Evolutionary conservation across 2,113 vertebrate genomes (phyloP).

Genomic region (Saccopteryx bilineata): DNA sequence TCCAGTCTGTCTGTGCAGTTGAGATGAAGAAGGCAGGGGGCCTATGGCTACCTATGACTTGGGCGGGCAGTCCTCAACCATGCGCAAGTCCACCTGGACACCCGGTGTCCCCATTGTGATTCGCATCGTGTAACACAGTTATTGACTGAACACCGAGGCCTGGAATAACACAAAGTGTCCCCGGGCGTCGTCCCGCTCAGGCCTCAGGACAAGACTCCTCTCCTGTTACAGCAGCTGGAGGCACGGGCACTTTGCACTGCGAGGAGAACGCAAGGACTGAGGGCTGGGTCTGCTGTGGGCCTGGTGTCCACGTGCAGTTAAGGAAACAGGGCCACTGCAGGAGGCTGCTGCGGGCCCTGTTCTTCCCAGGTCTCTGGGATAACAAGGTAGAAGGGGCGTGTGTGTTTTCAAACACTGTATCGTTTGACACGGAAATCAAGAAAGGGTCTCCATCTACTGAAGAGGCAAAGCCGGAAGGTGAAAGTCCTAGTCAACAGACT

Average conservation of each 20-base stretch:
- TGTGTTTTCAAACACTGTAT: too few relatives aligned
- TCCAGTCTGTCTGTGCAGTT: not conserved
- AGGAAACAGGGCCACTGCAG: not conserved
- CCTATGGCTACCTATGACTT: not conserved
- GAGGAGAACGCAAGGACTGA: not conserved
- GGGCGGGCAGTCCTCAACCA: fast-evolving
- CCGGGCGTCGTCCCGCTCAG: fast-evolving
- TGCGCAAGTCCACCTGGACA: not conserved
- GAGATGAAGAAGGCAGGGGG: not conserved
- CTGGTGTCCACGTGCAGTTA: not conserved
- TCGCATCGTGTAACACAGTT: not conserved
- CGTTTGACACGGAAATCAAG: not conserved
- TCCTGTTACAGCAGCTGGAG: not conserved
- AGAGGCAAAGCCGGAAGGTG: not conserved
- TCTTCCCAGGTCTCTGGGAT: not conserved
- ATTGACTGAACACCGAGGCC: fast-evolving
- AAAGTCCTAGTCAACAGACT: not conserved
- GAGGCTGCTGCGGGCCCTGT: not conserved
- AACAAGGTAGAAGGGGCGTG: fast-evolving
- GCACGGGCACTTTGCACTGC: fast-evolving
- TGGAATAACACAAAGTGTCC: not conserved
- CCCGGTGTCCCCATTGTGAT: too few relatives aligned
- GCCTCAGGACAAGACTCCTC: fast-evolving
- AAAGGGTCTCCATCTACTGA: not conserved
- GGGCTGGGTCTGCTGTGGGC: fast-evolving